Percentiles rank a stretch among this genome's conserved stretches.
phyloP scores from a whole-genome alignment of 2,888 invertebrate genomes.

The Ceriagrion tenellum region DNA sequence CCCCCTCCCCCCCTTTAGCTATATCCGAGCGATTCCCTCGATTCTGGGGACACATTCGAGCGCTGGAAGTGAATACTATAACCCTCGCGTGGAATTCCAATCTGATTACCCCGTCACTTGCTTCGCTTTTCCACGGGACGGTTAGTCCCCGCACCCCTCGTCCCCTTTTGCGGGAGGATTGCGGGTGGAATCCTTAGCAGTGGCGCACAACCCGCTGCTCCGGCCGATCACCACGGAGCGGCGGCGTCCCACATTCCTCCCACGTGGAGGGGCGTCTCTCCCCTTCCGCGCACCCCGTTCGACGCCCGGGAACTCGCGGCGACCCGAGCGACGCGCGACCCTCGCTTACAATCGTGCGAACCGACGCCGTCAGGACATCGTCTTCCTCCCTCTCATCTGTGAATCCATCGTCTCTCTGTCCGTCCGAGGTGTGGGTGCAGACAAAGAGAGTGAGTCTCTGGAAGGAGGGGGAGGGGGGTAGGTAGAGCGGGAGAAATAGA shows the following conservation, averaged over 20 bases:
- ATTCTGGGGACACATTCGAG: background rate
- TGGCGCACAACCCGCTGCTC: no score
- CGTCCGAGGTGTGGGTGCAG: no score
- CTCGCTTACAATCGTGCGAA: background rate
- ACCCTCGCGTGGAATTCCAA: slow-evolving; percentile 19
- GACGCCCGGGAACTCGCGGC: background rate
- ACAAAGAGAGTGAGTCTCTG: no score
- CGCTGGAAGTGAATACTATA: background rate
- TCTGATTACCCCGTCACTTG: slow-evolving; percentile 11
- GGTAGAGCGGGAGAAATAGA: background rate
- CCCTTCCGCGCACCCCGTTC: background rate
- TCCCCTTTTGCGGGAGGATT: background rate
- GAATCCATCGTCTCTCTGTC: no score
- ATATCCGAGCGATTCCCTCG: background rate
- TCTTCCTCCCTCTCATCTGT: background rate
- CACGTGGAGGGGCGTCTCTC: background rate
- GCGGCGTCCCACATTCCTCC: background rate
- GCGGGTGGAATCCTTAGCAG: slow-evolving; percentile 46
- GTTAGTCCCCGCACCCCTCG: no score
- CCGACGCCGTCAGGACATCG: background rate
- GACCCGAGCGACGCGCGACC: background rate
- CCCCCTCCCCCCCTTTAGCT: no score
- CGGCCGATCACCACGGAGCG: no score
- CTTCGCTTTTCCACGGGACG: background rate
- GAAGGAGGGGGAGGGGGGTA: background rate